phyloP scores from a whole-genome alignment of 2,888 invertebrate genomes.

The Acanthosepion pharaonis region DNA sequence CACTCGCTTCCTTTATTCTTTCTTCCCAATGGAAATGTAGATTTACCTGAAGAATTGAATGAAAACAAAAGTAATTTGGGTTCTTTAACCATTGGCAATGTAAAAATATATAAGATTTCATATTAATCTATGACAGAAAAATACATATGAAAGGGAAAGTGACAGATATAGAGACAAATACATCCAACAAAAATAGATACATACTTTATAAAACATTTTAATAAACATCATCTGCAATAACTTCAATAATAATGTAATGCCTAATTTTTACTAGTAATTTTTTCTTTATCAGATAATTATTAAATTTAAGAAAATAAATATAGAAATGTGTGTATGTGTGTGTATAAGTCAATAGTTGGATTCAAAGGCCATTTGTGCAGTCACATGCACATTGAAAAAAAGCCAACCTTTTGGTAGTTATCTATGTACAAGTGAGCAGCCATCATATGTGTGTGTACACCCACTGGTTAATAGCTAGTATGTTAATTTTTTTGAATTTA shows the following conservation, averaged over 20 bases:
- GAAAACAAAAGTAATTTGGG: background rate
- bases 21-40: conserved; percentile 64
- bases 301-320: too few relatives aligned
- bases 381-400: too few relatives aligned
- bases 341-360: too few relatives aligned
- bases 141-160: background rate
- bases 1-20: conserved; percentile 58
- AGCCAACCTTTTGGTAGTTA: too few relatives aligned
- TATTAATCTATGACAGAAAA: background rate
- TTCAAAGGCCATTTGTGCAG: too few relatives aligned
- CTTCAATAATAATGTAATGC: too few relatives aligned
- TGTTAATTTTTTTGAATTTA: background rate
- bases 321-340: too few relatives aligned
- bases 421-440: too few relatives aligned
- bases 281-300: too few relatives aligned
- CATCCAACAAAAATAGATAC: background rate
- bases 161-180: background rate
- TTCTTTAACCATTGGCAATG: background rate
- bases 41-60: conserved; percentile 62
- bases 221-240: too few relatives aligned
- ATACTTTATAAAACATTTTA: too few relatives aligned
- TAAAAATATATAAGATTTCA: background rate
- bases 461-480: background rate
- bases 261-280: too few relatives aligned
- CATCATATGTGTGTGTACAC: background rate